These are phyloP conservation scores for Dendrolimus kikuchii DNA, from an alignment of 1,140 invertebrate genomes.

Conservation along the genomic window DNA sequence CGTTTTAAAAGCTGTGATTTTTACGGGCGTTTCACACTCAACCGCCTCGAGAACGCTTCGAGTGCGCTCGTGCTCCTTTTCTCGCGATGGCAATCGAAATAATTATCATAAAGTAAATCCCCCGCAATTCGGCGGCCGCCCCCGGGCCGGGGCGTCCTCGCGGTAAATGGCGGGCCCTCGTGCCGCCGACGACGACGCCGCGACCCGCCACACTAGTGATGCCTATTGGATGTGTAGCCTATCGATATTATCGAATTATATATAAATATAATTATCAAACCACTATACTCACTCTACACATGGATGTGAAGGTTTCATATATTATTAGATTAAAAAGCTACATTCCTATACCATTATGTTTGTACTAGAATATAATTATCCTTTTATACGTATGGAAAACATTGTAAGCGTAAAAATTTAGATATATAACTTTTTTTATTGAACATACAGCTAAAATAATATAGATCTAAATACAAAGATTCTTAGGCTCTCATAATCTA, in stretches of 20 bases:
- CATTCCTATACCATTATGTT: too few species aligned
- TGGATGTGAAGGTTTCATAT: too few species aligned
- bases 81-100: conserved; percentile 56
- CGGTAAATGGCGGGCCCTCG: conserved; percentile 38
- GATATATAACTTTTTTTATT: too few species aligned
- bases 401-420: too few species aligned
- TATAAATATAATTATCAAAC: too few species aligned
- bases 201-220: conserved; percentile 5
- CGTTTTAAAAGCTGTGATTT: conserved; percentile 33
- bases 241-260: not conserved
- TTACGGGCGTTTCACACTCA: conserved; percentile 27
- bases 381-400: too few species aligned
- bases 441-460: too few species aligned
- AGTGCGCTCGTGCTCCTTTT: conserved; percentile 34
- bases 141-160: conserved; percentile 25
- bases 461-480: too few species aligned
- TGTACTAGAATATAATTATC: too few species aligned
- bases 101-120: conserved; percentile 66
- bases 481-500: too few species aligned
- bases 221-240: not conserved
- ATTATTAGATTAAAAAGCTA: too few species aligned
- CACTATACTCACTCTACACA: too few species aligned
- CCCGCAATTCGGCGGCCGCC: conserved; percentile 48
- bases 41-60: conserved; percentile 26
- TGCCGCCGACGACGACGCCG: conserved; percentile 13